phyloP scores from a whole-genome alignment of 2,888 invertebrate genomes.

The Lymantria monacha region DNA sequence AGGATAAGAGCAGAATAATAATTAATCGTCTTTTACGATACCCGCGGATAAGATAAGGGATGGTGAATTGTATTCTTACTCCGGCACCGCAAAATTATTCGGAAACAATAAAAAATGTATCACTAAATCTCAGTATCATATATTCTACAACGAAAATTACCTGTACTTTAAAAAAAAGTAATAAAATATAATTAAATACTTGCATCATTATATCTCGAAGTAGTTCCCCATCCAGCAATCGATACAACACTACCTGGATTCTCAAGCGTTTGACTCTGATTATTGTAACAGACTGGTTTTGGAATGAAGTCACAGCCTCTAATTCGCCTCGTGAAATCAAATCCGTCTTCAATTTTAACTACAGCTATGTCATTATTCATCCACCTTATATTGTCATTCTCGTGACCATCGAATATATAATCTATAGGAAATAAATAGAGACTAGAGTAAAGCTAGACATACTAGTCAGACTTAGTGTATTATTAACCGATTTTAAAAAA shows the following conservation, averaged over 20 bases:
- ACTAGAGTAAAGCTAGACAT: too few relatives aligned
- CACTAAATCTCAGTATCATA: too few relatives aligned
- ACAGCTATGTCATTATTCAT: conserved; percentile 64
- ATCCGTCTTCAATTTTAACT: conserved; percentile 66
- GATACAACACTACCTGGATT: conserved; percentile 54
- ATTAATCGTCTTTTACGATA: too few relatives aligned
- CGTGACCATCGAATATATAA: conserved; percentile 59
- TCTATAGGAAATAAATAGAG: conserved; percentile 29
- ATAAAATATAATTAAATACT: conserved; percentile 26
- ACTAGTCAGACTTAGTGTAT: background rate
- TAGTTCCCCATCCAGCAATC: conserved; percentile 71
- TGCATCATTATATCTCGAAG: conserved; percentile 61
- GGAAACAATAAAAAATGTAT: too few relatives aligned
- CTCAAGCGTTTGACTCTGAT: conserved; percentile 62
- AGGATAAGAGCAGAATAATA: too few relatives aligned
- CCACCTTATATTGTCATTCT: conserved; percentile 61
- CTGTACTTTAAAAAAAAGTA: too few relatives aligned
- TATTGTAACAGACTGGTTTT: conserved; percentile 65
- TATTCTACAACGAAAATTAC: too few relatives aligned
- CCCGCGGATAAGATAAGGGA: too few relatives aligned
- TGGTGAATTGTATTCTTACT: too few relatives aligned
- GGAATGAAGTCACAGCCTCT: conserved; percentile 67
- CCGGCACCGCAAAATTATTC: too few relatives aligned
- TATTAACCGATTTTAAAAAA: conserved; percentile 41
- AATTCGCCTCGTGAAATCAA: conserved; percentile 60